These are phyloP conservation scores for Echeneis naucrates DNA, from an alignment of 2,797 vertebrate species.

Conservation along the genomic window DNA sequence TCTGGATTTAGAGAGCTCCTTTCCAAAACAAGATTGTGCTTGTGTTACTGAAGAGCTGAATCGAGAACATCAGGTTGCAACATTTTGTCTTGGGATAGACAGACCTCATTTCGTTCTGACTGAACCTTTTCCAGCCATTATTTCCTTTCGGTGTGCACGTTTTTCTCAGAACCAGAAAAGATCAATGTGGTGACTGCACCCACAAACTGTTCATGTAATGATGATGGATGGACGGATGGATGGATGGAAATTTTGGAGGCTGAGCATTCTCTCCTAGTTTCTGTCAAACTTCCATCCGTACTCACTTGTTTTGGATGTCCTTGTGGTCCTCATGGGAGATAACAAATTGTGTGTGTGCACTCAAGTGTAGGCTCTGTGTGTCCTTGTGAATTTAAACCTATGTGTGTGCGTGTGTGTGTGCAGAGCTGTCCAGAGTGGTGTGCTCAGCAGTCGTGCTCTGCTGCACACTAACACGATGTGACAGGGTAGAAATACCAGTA, in stretches of 20 bases:
- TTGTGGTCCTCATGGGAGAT: slow-evolving; percentile 68
- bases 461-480: slow-evolving; percentile 83
- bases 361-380: slow-evolving; percentile 47
- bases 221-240: slow-evolving; percentile 22
- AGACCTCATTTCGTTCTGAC: slow-evolving; percentile 36
- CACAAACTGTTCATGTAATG: slow-evolving; percentile 13
- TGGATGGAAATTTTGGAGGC: slow-evolving; percentile 42
- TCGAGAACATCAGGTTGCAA: slow-evolving; percentile 57
- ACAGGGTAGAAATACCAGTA: slow-evolving; percentile 84
- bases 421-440: slow-evolving; percentile 76
- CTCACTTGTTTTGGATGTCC: slow-evolving; percentile 73
- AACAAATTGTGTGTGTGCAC: slow-evolving; percentile 32
- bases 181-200: slow-evolving; percentile 19
- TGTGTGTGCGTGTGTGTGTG: slow-evolving; percentile 41
- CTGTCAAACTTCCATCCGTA: slow-evolving; percentile 57
- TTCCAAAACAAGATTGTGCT: slow-evolving; percentile 52
- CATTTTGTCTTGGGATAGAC: slow-evolving; percentile 31
- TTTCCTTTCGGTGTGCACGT: slow-evolving; percentile 21
- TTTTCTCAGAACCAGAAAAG: slow-evolving; percentile 2
- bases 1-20: slow-evolving; percentile 52
- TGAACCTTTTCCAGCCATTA: slow-evolving; percentile 6
- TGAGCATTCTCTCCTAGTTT: slow-evolving; percentile 47
- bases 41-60: slow-evolving; percentile 13
- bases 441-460: slow-evolving; percentile 78
- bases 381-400: slow-evolving; percentile 41